Conservation (phyloP, 2,113 vertebrate genomes). For the Stegostoma tigrinum region DNA sequence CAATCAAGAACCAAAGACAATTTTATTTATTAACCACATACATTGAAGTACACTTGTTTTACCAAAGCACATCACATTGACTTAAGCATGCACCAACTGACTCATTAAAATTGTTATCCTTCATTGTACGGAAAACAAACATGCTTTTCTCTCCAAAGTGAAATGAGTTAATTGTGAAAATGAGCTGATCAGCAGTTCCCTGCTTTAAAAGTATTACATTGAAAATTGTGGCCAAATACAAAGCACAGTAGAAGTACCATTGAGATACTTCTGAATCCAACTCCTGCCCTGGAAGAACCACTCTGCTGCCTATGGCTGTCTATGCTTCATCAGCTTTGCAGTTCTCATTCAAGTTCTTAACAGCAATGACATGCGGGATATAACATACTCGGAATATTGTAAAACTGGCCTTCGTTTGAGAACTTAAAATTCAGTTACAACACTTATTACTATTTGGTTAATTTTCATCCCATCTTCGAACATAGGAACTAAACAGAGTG, state of each 20-base stretch:
- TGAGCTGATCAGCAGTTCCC: not conserved
- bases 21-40: not conserved
- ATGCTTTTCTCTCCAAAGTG: not conserved
- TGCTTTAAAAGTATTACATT: not conserved
- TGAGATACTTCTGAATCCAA: not conserved
- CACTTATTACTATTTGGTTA: not conserved
- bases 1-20: not conserved
- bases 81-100: not conserved
- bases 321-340: not conserved
- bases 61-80: not conserved
- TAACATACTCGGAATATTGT: not conserved
- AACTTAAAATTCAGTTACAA: not conserved
- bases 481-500: not conserved
- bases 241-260: not conserved
- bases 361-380: not conserved
- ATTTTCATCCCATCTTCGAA: not conserved
- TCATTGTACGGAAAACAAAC: not conserved
- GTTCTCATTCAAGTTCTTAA: not conserved
- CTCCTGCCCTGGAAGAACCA: not conserved
- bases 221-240: not conserved
- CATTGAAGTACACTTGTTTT: not conserved
- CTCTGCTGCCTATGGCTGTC: not conserved
- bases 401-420: not conserved
- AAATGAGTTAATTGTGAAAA: not conserved
- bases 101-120: not conserved